A percentile compares a stretch with the other conserved stretches of the same genome.
Evolutionary conservation across 2,113 vertebrate genomes (phyloP).

Genomic region (Podiceps cristatus): DNA sequence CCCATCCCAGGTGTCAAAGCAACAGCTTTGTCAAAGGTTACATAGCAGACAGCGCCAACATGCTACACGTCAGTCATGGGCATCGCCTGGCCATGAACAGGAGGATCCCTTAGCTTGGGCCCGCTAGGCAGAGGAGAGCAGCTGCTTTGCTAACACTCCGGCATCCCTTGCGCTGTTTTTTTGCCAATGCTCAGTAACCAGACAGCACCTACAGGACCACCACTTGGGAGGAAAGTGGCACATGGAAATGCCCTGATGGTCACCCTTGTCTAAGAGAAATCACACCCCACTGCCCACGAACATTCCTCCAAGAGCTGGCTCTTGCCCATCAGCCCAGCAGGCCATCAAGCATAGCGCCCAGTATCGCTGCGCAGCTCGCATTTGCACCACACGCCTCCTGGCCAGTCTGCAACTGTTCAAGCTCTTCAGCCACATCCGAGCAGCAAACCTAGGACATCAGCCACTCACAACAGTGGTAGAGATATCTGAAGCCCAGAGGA

Average conservation of each 20-base stretch:
- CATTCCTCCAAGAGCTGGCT: not conserved
- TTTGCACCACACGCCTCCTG: not conserved
- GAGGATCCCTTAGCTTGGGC: not conserved
- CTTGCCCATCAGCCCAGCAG: not conserved
- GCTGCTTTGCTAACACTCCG: not conserved
- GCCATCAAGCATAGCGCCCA: fast-evolving
- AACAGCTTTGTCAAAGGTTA: too few species aligned
- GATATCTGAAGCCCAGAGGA: not conserved
- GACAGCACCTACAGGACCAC: not conserved
- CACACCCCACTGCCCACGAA: not conserved
- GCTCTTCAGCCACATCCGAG: not conserved
- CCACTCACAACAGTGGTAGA: not conserved
- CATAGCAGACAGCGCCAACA: not conserved
- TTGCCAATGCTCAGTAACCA: not conserved
- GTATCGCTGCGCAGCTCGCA: not conserved
- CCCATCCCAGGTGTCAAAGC: not conserved
- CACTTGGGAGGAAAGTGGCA: not conserved
- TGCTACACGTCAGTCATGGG: fast-evolving
- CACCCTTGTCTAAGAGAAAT: not conserved
- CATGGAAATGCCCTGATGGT: not conserved
- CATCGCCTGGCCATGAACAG: not conserved
- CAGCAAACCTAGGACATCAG: not conserved
- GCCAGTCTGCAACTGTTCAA: not conserved
- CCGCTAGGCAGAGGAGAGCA: not conserved
- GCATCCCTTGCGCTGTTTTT: not conserved